Base-by-base conservation (phyloP, 1,140 invertebrate genomes). In the Ceratitis capitata region DNA sequence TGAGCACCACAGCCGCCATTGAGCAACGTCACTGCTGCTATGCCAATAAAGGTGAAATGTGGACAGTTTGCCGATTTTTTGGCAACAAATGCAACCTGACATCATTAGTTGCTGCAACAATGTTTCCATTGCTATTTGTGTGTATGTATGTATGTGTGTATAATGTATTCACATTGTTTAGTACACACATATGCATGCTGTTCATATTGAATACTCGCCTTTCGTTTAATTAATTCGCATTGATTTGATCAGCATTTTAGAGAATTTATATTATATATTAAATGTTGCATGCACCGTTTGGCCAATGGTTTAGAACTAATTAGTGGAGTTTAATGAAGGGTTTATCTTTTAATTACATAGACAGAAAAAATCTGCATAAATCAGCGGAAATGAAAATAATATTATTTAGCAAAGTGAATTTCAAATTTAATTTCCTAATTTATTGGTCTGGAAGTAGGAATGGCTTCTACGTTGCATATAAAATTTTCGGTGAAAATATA, bases 331-430 rank as follows among this genome's bases (percentile, higher is more conserved):
- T 10, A 42, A 10, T 9, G n/a, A 47, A 45, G n/a, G 69, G 5
- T 78, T 78, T 78, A 78, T 78, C 69, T 78, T 74, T 78, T 78
- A 78, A 78, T 78, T 78, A 78, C 29, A 39, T 35, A n/a, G n/a
- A n/a, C n/a, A n/a, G n/a, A n/a, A n/a, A n/a, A n/a, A n/a, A n/a
- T n/a, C n/a, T n/a, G n/a, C n/a, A n/a, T n/a, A n/a, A n/a, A n/a
- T n/a, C n/a, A n/a, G n/a, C n/a, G n/a, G n/a, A n/a, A n/a, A n/a
- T n/a, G n/a, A n/a, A n/a, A n/a, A n/a, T n/a, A n/a, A n/a, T n/a
- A n/a, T n/a, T n/a, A n/a, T n/a, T n/a, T n/a, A n/a, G n/a, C n/a
- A n/a, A n/a, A n/a, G n/a, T n/a, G n/a, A n/a, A n/a, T n/a, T n/a
- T n/a, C n/a, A n/a, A n/a, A n/a, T n/a, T n/a, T n/a, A n/a, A n/a